These are phyloP conservation scores for Oriolus oriolus DNA, from an alignment of 2,113 vertebrate species.

Conservation along the genomic window DNA sequence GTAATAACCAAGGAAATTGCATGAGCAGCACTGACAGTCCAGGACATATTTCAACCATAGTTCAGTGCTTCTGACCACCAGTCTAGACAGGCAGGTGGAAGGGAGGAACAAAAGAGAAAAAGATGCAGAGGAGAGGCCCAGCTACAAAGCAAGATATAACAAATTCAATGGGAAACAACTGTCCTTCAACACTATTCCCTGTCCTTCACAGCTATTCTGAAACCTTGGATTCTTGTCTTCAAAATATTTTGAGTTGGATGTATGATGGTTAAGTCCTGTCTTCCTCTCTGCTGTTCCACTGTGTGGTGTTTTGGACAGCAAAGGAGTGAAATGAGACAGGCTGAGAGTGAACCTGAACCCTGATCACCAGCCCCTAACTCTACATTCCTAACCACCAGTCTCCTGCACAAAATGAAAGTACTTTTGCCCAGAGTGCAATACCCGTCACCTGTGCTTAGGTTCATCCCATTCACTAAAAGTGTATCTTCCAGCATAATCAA, in stretches of 20 bases:
- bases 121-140: not conserved
- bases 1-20: not conserved
- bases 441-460: not conserved
- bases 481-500: not conserved
- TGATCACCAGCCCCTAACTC: not conserved
- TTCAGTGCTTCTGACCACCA: not conserved
- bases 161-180: not conserved
- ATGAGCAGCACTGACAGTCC: not conserved
- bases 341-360: not conserved
- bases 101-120: not conserved
- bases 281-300: not conserved
- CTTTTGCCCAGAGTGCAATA: not conserved
- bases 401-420: not conserved
- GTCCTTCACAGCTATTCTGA: not conserved
- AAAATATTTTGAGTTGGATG: not conserved
- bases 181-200: not conserved
- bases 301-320: not conserved
- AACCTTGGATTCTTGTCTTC: not conserved
- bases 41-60: accelerated
- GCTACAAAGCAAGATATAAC: not conserved
- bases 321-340: not conserved
- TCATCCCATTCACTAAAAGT: not conserved
- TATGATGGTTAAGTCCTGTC: not conserved
- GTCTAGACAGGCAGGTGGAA: not conserved
- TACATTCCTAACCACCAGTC: not conserved